Conservation (phyloP, 2,797 vertebrate genomes). For the Artibeus jamaicensis region DNA sequence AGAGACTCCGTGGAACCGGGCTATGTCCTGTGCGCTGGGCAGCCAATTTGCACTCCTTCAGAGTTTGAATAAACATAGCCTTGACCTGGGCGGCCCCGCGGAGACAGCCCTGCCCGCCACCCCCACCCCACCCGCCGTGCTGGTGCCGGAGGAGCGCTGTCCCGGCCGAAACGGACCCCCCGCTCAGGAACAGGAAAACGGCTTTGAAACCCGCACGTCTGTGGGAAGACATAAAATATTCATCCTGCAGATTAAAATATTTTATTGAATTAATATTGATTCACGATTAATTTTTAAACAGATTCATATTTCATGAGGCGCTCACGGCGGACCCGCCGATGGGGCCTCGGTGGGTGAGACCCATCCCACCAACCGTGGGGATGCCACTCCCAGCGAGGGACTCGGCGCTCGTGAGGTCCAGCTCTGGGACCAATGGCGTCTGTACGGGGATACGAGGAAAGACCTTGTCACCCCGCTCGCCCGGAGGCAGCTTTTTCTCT, state of each 20-base stretch:
- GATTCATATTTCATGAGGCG: conserved; percentile 81
- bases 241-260: conserved; percentile 83
- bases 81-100: conserved; percentile 47
- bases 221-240: conserved; percentile 82
- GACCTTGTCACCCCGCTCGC: background rate
- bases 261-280: conserved; percentile 86
- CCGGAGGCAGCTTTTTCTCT: background rate
- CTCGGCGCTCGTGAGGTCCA: conserved; percentile 32
- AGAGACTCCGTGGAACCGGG: too few species aligned
- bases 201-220: conserved; percentile 76
- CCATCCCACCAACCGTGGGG: conserved; percentile 77
- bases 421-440: background rate
- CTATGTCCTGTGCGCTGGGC: background rate
- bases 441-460: fast-evolving
- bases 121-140: background rate
- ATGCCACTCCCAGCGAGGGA: conserved; percentile 50
- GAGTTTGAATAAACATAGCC: conserved; percentile 75
- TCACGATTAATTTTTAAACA: conserved; percentile 83
- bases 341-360: conserved; percentile 74
- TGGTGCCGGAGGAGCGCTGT: conserved; percentile 10
- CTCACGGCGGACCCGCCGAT: conserved; percentile 77
- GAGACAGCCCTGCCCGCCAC: background rate
- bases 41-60: conserved; percentile 73
- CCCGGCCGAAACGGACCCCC: conserved; percentile 57
- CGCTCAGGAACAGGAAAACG: conserved; percentile 74